These are phyloP conservation scores for Oncorhynchus nerka DNA, from an alignment of 2,113 vertebrate genomes.

Conservation along the genomic window DNA sequence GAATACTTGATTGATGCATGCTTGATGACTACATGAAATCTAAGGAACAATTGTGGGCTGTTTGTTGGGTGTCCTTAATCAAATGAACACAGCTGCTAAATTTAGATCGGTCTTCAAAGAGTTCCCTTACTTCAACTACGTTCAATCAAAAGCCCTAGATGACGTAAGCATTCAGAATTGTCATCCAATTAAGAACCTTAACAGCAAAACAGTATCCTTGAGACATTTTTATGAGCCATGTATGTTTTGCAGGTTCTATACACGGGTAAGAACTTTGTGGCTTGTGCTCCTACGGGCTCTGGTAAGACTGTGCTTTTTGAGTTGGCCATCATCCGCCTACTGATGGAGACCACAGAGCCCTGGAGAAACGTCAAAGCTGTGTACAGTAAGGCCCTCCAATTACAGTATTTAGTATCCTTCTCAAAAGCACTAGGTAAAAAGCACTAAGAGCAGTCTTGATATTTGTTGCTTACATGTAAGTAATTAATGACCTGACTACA, in stretches of 20 bases:
- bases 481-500: no score
- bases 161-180: constrained; percentile 83
- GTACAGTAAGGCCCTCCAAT: constrained; percentile 80
- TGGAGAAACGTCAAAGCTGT: constrained; percentile 94
- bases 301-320: constrained; percentile 97
- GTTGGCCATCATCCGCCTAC: constrained; percentile 88
- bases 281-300: constrained; percentile 94
- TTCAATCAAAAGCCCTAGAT: constrained; percentile 94
- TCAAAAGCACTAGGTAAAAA: no score
- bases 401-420: background rate
- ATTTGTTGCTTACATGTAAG: no score
- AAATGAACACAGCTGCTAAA: constrained; percentile 75
- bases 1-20: background rate
- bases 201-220: background rate
- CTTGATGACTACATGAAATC: background rate
- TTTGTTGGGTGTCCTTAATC: constrained; percentile 68
- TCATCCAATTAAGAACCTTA: background rate
- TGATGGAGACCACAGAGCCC: constrained; percentile 88
- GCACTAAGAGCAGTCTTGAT: no score
- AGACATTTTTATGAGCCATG: background rate
- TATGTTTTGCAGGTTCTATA: constrained; percentile 87
- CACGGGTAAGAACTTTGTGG: constrained; percentile 89
- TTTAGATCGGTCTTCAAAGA: constrained; percentile 92
- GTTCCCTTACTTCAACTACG: constrained; percentile 97
- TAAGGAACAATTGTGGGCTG: background rate